Evolutionary conservation across 1,140 invertebrate species (phyloP).

Genomic region (Phortica variegata): DNA sequence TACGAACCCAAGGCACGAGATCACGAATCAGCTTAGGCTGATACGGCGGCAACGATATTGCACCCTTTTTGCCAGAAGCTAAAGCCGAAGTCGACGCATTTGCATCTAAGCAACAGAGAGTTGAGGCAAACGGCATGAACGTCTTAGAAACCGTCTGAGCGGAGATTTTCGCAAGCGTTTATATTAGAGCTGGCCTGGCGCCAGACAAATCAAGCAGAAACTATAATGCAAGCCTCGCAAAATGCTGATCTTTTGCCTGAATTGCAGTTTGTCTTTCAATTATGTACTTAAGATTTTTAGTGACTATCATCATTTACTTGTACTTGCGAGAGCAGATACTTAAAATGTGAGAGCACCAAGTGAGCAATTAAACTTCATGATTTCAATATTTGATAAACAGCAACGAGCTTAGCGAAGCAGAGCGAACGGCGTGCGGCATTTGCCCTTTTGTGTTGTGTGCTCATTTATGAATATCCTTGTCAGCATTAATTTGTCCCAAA

Average conservation of each 20-base stretch:
- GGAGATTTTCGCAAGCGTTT: neutral
- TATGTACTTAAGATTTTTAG: constrained; percentile 37
- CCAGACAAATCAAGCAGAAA: constrained; percentile 31
- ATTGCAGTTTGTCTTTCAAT: constrained; percentile 27
- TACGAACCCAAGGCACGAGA: constrained; percentile 42
- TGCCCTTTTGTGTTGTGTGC: constrained; percentile 7
- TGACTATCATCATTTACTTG: no score
- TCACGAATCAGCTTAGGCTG: constrained; percentile 49
- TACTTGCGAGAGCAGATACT: no score
- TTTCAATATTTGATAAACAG: no score
- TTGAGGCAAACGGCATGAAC: constrained; percentile 20
- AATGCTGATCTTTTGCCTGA: no score
- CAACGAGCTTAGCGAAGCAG: no score
- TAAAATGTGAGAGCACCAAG: constrained; percentile 8
- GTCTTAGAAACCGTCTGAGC: neutral
- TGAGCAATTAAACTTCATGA: constrained; percentile 19
- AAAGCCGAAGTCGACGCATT: constrained; percentile 9
- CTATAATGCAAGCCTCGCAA: constrained; percentile 13
- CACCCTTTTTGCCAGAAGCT: neutral
- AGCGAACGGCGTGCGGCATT: constrained; percentile 26
- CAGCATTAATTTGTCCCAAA: neutral
- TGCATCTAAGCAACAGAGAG: constrained; percentile 25
- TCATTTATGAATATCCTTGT: no score
- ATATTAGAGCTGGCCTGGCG: constrained; percentile 19
- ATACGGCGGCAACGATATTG: no score